These are phyloP conservation scores for Myrmecobius fasciatus DNA, from an alignment of 2,113 vertebrate genomes.

Conservation along the genomic window DNA sequence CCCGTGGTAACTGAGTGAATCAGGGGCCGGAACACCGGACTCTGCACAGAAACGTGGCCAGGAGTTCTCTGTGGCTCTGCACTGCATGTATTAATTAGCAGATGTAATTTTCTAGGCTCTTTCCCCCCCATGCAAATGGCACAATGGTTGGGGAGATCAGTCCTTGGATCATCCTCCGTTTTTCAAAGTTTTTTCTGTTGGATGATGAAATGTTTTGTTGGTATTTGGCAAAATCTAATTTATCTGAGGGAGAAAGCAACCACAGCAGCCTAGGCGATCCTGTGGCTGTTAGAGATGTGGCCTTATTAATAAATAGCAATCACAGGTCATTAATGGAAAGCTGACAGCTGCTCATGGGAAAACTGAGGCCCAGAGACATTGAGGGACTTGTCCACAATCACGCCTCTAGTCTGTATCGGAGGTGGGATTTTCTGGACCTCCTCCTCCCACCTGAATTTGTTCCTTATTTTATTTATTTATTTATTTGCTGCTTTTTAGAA, in stretches of 20 bases:
- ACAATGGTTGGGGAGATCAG: background rate
- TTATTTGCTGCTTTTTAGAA: background rate
- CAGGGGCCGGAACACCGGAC: background rate
- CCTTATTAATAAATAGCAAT: background rate
- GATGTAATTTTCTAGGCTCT: background rate
- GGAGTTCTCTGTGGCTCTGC: constrained; percentile 44
- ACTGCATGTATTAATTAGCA: background rate
- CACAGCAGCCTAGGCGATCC: background rate
- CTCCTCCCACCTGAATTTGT: background rate
- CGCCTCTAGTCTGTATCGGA: background rate
- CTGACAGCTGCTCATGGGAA: background rate
- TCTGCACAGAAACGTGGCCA: background rate
- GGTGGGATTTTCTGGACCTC: background rate
- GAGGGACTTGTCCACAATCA: background rate
- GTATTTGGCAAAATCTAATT: background rate
- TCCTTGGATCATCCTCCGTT: background rate
- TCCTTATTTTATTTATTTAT: background rate
- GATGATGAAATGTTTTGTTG: background rate
- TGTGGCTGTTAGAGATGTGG: background rate
- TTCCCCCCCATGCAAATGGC: background rate
- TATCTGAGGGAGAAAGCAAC: background rate
- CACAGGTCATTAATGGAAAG: background rate
- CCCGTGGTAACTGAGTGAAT: constrained; percentile 44
- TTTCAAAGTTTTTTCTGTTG: background rate
- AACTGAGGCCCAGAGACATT: background rate